Evolutionary conservation across 2,888 invertebrate species (phyloP).

Genomic region (Amblyteles armatorius): DNA sequence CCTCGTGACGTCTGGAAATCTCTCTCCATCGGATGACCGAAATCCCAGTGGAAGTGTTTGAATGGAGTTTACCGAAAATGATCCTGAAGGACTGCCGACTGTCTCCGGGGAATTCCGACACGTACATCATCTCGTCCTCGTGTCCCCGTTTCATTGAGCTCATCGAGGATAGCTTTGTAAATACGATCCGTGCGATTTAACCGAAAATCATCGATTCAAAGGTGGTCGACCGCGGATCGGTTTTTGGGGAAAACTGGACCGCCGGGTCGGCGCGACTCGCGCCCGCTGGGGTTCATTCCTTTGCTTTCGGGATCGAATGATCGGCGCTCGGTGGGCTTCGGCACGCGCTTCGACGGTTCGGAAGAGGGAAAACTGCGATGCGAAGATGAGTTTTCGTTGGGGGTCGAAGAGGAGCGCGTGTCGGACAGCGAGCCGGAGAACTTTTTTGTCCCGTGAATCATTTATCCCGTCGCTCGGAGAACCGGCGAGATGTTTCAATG

Average conservation of each 20-base stretch:
- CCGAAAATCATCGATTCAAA: conserved; percentile 23
- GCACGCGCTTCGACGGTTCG: not conserved
- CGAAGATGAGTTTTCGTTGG: conserved; percentile 25
- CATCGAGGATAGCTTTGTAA: conserved; percentile 6
- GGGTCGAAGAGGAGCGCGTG: not conserved
- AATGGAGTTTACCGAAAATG: conserved; percentile 45
- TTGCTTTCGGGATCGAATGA: not conserved
- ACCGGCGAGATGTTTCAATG: conserved; percentile 21
- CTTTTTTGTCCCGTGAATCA: conserved; percentile 23
- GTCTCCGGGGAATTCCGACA: conserved; percentile 34
- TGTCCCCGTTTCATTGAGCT: conserved; percentile 31
- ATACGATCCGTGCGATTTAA: conserved; percentile 6
- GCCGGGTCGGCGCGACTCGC: not conserved
- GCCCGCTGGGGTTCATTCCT: not conserved
- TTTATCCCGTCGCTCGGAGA: conserved; percentile 12
- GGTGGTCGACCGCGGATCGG: not conserved
- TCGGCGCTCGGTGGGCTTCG: not conserved
- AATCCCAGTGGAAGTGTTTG: conserved; percentile 12
- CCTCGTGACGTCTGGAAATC: not conserved
- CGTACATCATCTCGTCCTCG: conserved; percentile 38
- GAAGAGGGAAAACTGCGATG: conserved; percentile 2
- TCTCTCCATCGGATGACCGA: not conserved
- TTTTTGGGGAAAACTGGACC: not conserved
- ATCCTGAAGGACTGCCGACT: conserved; percentile 12
- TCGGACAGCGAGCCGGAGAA: not conserved